A percentile compares a stretch with the other conserved stretches of the same genome.
phyloP scores from a whole-genome alignment of 2,113 vertebrate genomes.

The Hepsetus odoe region DNA sequence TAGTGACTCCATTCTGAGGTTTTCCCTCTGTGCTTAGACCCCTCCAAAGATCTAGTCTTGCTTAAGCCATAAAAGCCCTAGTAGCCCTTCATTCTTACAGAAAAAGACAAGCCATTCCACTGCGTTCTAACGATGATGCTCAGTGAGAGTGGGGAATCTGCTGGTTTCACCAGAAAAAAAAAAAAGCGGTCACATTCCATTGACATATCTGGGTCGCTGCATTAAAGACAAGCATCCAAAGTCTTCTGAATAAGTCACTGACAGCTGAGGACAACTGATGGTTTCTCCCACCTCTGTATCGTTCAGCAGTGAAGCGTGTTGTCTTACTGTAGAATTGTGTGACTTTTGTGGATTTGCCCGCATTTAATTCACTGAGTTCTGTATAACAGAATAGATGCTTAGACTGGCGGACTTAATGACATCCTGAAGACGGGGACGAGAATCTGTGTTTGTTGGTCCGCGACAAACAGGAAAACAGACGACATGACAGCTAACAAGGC shows the following conservation, averaged over 20 bases:
- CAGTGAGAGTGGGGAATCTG: constrained; percentile 14
- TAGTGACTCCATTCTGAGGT: neutral
- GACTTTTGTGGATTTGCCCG: neutral
- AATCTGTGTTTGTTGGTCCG: neutral
- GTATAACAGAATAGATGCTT: neutral
- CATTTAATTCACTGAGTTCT: neutral
- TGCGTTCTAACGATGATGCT: constrained; percentile 1
- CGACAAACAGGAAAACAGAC: neutral
- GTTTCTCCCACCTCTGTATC: neutral
- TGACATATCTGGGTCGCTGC: constrained; percentile 39
- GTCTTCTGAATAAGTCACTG: neutral
- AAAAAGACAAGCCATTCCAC: constrained; percentile 34
- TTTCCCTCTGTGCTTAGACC: neutral
- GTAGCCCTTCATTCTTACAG: neutral
- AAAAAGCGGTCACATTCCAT: constrained; percentile 25
- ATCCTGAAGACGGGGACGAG: neutral
- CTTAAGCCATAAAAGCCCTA: neutral
- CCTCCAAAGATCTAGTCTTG: neutral
- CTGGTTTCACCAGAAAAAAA: constrained; percentile 2
- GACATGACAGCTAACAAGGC: constrained; percentile 10
- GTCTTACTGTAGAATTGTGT: neutral
- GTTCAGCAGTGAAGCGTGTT: neutral
- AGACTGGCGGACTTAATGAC: neutral
- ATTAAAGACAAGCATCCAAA: constrained; percentile 16
- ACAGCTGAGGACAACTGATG: neutral